Evolutionary conservation across 2,113 vertebrate genomes (phyloP).

Genomic region (Neotoma lepida): DNA sequence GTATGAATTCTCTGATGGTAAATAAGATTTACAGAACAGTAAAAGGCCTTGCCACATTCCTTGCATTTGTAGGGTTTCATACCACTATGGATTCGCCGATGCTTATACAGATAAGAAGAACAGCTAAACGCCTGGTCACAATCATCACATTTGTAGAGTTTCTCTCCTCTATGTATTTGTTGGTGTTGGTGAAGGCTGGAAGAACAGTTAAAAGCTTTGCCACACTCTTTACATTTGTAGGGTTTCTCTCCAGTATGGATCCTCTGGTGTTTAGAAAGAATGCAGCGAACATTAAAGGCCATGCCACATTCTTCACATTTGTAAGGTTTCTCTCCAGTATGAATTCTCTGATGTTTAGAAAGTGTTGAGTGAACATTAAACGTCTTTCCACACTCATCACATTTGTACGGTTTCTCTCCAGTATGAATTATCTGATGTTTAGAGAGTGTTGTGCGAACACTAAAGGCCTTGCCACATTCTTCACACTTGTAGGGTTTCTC

Average conservation of each 20-base stretch:
- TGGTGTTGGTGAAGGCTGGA: not conserved
- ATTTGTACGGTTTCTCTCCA: not conserved
- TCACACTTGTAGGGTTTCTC: conserved; percentile 3
- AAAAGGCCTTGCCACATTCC: conserved; percentile 4
- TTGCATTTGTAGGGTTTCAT: conserved; percentile 13
- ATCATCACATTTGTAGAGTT: not conserved
- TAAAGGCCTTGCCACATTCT: not conserved
- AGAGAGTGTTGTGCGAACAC: not conserved
- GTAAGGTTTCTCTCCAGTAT: not conserved
- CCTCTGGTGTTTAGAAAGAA: not conserved
- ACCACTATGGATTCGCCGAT: not conserved
- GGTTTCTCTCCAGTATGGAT: not conserved
- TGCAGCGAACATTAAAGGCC: not conserved
- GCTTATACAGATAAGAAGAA: not conserved
- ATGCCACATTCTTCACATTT: conserved; percentile 1
- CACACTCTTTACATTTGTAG: conserved; percentile 14
- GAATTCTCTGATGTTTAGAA: conserved; percentile 9
- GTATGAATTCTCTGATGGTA: conserved; percentile 13
- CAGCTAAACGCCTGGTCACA: conserved; percentile 5
- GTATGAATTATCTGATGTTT: not conserved
- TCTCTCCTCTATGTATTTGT: conserved; percentile 1
- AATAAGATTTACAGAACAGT: conserved; percentile 8
- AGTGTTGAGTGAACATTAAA: not conserved
- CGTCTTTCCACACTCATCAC: not conserved
- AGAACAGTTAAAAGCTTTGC: not conserved